Conservation (phyloP, 2,797 vertebrate species). For the Cebuella pygmaea region DNA sequence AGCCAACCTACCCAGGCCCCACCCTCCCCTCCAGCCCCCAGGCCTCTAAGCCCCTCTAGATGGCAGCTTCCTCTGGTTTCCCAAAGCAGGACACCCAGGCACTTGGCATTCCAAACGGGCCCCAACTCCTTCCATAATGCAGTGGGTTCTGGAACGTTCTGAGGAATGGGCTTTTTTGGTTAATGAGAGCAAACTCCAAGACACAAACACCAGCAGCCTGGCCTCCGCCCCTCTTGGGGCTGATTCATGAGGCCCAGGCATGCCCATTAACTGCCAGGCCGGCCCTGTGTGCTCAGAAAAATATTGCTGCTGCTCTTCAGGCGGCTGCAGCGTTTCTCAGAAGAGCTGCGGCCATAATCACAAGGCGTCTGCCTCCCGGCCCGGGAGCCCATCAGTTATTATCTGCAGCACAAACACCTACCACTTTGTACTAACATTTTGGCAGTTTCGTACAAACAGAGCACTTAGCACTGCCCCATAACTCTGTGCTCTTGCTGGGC, state of each 20-base stretch:
- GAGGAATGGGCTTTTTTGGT: constrained; percentile 55
- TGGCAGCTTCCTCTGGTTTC: background rate
- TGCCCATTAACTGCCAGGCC: constrained; percentile 84
- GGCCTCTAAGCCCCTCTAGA: background rate
- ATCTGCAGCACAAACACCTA: constrained; percentile 94
- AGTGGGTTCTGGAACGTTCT: constrained; percentile 61
- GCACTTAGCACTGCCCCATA: constrained; percentile 93
- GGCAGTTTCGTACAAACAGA: constrained; percentile 95
- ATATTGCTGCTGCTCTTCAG: constrained; percentile 89
- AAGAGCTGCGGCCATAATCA: constrained; percentile 90
- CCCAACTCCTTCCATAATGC: constrained; percentile 32
- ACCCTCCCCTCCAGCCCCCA: accelerated
- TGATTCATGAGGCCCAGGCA: constrained; percentile 91
- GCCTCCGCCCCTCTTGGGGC: constrained; percentile 79
- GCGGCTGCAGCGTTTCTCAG: constrained; percentile 90
- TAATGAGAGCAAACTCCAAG: constrained; percentile 73
- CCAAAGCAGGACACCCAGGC: background rate
- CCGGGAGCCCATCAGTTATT: constrained; percentile 95
- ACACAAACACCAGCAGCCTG: constrained; percentile 87
- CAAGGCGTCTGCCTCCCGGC: constrained; percentile 89
- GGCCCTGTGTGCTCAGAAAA: constrained; percentile 91
- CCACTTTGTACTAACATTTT: constrained; percentile 94
- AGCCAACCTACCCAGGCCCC: background rate
- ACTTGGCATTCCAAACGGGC: background rate
- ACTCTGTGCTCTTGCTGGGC: constrained; percentile 88